phyloP scores from a whole-genome alignment of 2,113 vertebrate genomes.

The Calonectris borealis region DNA sequence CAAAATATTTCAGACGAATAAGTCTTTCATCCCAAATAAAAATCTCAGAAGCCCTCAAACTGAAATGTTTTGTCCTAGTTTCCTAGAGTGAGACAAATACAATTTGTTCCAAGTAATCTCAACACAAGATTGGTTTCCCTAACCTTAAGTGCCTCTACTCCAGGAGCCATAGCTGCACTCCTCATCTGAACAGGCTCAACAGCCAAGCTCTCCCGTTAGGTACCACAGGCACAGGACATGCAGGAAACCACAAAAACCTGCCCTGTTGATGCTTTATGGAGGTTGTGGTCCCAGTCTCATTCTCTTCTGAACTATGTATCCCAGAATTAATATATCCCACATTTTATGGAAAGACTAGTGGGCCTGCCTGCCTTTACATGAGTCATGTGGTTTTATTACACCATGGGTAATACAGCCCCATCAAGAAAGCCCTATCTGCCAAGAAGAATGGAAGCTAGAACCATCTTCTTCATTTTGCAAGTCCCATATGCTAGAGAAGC shows the following conservation, averaged over 20 bases:
- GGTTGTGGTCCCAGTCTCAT: neutral
- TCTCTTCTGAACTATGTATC: neutral
- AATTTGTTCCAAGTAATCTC: neutral
- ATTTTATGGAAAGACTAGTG: neutral
- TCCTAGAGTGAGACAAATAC: neutral
- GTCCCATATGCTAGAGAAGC: neutral
- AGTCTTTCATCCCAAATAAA: neutral
- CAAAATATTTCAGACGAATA: neutral
- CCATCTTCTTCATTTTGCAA: no score
- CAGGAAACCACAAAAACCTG: neutral
- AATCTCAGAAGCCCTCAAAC: neutral
- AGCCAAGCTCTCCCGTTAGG: neutral
- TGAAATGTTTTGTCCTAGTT: neutral
- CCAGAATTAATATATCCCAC: neutral
- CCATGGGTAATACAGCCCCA: neutral
- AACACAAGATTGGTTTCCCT: neutral
- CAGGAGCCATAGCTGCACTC: neutral
- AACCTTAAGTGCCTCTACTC: neutral
- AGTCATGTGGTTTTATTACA: neutral
- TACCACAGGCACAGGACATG: neutral
- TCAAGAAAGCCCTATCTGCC: neutral
- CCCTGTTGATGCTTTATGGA: neutral
- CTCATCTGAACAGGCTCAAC: neutral
- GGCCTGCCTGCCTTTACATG: fast-evolving
- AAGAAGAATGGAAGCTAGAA: neutral